Percentiles rank a stretch among this genome's conserved stretches.
Conservation (phyloP, 2,797 vertebrate species). For the Gouania willdenowi region DNA sequence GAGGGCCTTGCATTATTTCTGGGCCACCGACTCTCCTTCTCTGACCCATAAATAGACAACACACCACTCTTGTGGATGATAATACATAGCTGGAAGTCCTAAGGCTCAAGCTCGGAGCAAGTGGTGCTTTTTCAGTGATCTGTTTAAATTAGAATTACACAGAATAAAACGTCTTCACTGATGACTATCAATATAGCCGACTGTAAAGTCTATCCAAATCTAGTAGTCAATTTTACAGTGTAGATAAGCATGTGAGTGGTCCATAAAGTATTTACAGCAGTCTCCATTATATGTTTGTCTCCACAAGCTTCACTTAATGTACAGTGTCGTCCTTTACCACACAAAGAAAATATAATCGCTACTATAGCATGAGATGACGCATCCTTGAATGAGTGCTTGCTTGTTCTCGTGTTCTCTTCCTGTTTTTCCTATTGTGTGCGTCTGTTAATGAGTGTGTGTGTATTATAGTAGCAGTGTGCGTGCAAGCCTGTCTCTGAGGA, state of each 20-base stretch:
- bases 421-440: slow-evolving; percentile 17
- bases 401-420: slow-evolving; percentile 19
- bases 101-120: slow-evolving; percentile 13
- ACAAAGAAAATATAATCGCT: neutral
- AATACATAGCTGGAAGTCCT: slow-evolving; percentile 20
- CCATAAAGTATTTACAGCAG: slow-evolving; percentile 14
- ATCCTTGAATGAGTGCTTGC: slow-evolving; percentile 1
- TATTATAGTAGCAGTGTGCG: slow-evolving; percentile 19
- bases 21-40: slow-evolving; percentile 33
- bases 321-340: neutral
- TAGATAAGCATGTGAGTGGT: neutral
- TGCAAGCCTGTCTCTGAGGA: slow-evolving; percentile 44
- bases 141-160: neutral
- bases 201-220: slow-evolving; percentile 10
- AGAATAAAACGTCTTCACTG: slow-evolving; percentile 3
- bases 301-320: neutral
- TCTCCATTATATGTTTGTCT: neutral
- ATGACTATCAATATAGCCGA: slow-evolving; percentile 19
- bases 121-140: slow-evolving; percentile 1
- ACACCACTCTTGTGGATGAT: slow-evolving; percentile 41
- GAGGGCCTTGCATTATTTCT: slow-evolving; percentile 39
- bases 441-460: slow-evolving; percentile 33
- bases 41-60: slow-evolving; percentile 49
- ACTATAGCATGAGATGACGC: neutral
- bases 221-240: neutral